Evolutionary conservation across 1,140 invertebrate genomes (phyloP).

Genomic region (Brachionus paranguensis): DNA sequence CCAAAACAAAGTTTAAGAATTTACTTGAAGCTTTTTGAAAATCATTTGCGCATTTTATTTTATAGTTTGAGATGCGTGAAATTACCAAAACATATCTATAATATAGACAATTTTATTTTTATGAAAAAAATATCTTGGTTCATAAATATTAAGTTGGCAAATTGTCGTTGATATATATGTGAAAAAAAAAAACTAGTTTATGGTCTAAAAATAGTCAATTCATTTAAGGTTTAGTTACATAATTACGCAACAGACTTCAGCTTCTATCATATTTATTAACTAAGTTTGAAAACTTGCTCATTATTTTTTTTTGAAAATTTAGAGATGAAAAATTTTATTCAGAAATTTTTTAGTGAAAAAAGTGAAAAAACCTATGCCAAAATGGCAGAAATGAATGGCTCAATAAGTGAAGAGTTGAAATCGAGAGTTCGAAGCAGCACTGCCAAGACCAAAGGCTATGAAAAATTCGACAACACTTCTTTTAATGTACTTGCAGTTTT

Average conservation of each 20-base stretch:
- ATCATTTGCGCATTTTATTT: neutral
- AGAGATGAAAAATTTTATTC: conserved; percentile 28
- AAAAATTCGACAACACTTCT: conserved; percentile 7
- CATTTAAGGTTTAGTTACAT: neutral
- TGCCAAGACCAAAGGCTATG: neutral
- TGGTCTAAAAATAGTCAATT: neutral
- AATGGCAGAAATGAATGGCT: neutral
- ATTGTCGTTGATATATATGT: neutral
- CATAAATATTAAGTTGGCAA: neutral
- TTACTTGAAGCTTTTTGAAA: neutral
- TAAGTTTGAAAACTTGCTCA: neutral
- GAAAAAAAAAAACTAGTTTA: neutral
- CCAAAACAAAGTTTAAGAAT: neutral
- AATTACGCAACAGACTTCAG: neutral
- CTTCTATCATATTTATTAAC: neutral
- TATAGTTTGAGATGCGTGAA: neutral
- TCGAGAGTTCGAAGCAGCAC: neutral
- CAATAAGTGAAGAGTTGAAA: neutral
- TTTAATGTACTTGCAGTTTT: neutral
- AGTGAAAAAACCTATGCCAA: conserved; percentile 13
- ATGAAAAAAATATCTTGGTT: neutral
- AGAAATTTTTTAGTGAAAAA: conserved; percentile 3
- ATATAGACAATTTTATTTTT: neutral
- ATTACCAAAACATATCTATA: neutral
- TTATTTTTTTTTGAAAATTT: neutral